Evolutionary conservation across 2,113 vertebrate species (phyloP).

Genomic region (Neogobius melanostomus): DNA sequence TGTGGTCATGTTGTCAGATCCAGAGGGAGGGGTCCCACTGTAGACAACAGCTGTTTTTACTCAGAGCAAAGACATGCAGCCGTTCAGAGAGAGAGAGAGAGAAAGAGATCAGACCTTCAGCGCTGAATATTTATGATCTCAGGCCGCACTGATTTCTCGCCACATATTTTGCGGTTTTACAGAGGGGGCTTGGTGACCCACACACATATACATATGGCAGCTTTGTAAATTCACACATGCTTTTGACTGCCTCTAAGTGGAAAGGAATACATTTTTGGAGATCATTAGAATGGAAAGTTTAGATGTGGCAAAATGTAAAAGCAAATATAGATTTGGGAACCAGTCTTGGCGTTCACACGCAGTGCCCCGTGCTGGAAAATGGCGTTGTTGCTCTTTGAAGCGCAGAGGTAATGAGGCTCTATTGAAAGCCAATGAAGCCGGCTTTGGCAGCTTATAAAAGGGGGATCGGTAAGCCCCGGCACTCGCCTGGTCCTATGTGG

Average conservation of each 20-base stretch:
- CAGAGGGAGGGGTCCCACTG: constrained; percentile 58
- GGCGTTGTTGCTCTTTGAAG: constrained; percentile 66
- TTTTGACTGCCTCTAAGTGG: constrained; percentile 17
- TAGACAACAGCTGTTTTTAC: constrained; percentile 70
- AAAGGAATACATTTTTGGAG: constrained; percentile 29
- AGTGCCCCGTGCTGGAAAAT: constrained; percentile 58
- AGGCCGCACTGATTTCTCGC: constrained; percentile 60
- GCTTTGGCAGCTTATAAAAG: constrained; percentile 75
- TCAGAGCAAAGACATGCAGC: constrained; percentile 54
- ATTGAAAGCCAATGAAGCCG: constrained; percentile 68
- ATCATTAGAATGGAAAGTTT: constrained; percentile 46
- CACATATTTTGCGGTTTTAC: constrained; percentile 64
- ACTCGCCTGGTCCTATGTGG: constrained; percentile 35
- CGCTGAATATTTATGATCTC: constrained; percentile 74
- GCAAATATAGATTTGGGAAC: constrained; percentile 45
- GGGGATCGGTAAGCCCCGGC: constrained; percentile 50
- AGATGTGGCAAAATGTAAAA: constrained; percentile 41
- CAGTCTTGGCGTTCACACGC: constrained; percentile 28
- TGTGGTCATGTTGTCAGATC: constrained; percentile 65
- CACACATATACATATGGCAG: constrained; percentile 40
- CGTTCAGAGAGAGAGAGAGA: constrained; percentile 38
- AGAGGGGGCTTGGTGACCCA: constrained; percentile 45
- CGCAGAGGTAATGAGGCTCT: constrained; percentile 70
- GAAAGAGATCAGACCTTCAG: constrained; percentile 63
- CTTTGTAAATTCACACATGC: constrained; percentile 43